Percentiles rank a stretch among this genome's conserved stretches.
Conservation (phyloP, 1,140 invertebrate genomes). For the Bombus confusus region DNA sequence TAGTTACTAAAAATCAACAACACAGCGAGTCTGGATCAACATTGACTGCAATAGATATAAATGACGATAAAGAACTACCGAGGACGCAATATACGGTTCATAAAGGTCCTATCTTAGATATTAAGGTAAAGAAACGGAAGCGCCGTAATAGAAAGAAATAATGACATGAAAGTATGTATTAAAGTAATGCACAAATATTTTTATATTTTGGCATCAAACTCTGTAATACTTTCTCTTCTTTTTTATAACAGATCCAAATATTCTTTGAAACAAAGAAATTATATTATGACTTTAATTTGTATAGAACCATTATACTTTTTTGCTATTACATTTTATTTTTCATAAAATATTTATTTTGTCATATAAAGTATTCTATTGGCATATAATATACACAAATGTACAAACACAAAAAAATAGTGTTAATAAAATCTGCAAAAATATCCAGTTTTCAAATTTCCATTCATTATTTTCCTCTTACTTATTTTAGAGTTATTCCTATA, state of each 20-base stretch:
- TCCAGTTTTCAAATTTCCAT: slow-evolving; percentile 14
- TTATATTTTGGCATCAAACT: not conserved
- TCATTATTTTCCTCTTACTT: slow-evolving; percentile 22
- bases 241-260: not conserved
- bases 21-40: not conserved
- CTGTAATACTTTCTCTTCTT: not conserved
- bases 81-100: slow-evolving; percentile 75
- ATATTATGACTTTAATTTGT: not conserved
- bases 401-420: not conserved
- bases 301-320: not conserved
- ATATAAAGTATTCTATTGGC: not conserved
- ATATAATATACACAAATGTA: not conserved
- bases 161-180: too few relatives aligned
- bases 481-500: not conserved
- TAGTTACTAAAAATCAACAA: slow-evolving; percentile 27
- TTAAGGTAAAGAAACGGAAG: slow-evolving; percentile 76
- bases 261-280: not conserved
- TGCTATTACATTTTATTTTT: not conserved
- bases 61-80: slow-evolving; percentile 44
- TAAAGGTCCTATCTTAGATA: slow-evolving; percentile 81
- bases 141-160: not conserved
- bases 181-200: not conserved
- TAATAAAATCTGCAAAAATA: slow-evolving; percentile 19
- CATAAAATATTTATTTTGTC: not conserved
- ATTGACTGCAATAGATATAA: slow-evolving; percentile 12